Evolutionary conservation across 2,888 invertebrate species (phyloP).

Genomic region (Nasonovia ribisnigri): DNA sequence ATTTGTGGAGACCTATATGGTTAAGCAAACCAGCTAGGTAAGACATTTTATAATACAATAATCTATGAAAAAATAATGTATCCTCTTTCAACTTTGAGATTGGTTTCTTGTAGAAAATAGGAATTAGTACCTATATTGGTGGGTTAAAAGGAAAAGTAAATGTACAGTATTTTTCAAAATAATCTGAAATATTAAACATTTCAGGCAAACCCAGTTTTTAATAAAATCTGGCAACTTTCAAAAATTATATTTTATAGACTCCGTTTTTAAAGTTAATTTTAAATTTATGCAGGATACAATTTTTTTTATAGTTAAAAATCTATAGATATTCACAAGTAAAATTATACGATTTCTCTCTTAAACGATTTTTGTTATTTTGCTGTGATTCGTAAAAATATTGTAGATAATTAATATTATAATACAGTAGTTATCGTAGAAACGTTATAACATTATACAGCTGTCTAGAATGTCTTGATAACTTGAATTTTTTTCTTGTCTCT

Average conservation of each 20-base stretch:
- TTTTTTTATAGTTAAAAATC: not conserved
- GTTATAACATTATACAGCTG: too few species aligned
- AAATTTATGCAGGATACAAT: not conserved
- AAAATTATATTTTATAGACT: too few species aligned
- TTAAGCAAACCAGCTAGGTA: conserved; percentile 69
- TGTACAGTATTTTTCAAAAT: not conserved
- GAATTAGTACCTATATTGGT: not conserved
- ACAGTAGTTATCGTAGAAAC: too few species aligned
- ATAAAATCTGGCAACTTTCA: not conserved
- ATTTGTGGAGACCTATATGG: conserved; percentile 84
- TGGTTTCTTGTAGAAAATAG: not conserved
- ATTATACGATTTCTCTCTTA: too few species aligned
- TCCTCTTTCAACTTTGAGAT: not conserved
- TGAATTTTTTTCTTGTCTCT: too few species aligned
- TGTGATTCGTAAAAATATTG: too few species aligned
- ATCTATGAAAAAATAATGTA: not conserved
- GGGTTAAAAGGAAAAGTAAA: not conserved
- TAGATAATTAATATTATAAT: too few species aligned
- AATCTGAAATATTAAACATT: not conserved
- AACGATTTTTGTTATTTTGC: too few species aligned
- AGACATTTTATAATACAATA: not conserved
- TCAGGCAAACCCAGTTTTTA: not conserved
- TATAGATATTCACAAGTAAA: too few species aligned
- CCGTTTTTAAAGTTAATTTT: too few species aligned
- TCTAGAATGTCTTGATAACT: too few species aligned